These are phyloP conservation scores for Muscicapa comitata DNA, from an alignment of 2,797 vertebrate species.

Conservation along the genomic window DNA sequence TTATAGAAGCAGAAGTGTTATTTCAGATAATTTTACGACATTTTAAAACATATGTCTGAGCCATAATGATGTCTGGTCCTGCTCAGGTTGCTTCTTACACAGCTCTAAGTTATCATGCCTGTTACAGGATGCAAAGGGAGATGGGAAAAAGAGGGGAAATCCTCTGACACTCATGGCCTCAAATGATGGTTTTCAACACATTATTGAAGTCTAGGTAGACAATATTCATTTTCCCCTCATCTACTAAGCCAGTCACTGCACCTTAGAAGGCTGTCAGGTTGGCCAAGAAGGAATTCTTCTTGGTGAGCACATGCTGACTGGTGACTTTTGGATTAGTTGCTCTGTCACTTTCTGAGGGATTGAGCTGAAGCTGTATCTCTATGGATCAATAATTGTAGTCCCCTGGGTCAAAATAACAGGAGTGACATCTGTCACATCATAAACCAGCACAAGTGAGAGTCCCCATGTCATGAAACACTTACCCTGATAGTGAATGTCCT, in stretches of 20 bases:
- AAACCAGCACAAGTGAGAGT: not conserved
- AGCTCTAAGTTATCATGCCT: not conserved
- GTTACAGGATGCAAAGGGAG: not conserved
- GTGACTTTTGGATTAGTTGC: not conserved
- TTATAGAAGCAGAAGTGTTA: not conserved
- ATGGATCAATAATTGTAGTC: not conserved
- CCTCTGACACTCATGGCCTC: not conserved
- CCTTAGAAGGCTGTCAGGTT: not conserved
- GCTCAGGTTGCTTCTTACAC: not conserved
- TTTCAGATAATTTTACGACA: not conserved
- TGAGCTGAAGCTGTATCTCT: not conserved
- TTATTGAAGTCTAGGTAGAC: not conserved
- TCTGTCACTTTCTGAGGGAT: not conserved
- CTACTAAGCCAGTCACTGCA: not conserved
- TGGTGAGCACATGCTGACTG: not conserved
- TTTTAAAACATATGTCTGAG: not conserved
- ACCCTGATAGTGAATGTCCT: constrained; percentile 80
- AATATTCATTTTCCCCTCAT: not conserved
- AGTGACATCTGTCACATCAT: accelerated
- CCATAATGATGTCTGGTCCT: not conserved
- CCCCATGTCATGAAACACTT: constrained; percentile 5
- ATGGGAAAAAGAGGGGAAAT: not conserved
- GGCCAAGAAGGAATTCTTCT: not conserved
- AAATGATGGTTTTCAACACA: not conserved
- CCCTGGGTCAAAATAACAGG: not conserved